Base-by-base conservation (phyloP, 2,888 invertebrate genomes). In the Cacoxenus indagator region DNA sequence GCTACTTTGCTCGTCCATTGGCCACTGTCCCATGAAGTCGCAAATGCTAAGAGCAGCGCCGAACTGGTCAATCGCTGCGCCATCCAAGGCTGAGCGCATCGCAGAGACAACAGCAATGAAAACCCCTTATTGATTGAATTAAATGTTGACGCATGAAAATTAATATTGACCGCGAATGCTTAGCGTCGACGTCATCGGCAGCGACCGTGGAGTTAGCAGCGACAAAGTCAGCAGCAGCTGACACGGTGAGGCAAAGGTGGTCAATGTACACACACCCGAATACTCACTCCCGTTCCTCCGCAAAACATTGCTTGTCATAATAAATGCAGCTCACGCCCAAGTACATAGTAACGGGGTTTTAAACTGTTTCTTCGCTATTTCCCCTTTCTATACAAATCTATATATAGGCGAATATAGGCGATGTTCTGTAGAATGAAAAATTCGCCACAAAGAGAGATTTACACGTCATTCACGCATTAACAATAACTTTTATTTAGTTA, bases 281-380 rank as follows among this genome's bases (percentile, higher is more conserved):
- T 29, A 8, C 24, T 67, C 74, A 73, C 74, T 43, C 22, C 61
- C 61, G 19, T 43, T 24, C 43, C 45, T 62, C 4, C 24, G 43
- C 22, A 17, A 51, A 6, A 76, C 76, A 72, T 76, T 72, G 19
- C 27, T 37, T 57, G 19, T 11, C 27, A 62, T 62, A 6, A 43
- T 65, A 71, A 81, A 82, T 82, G 82, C 84, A 82, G 71, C 74
- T 74, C 83, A 83, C 83, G 84, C 77, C 77, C 76, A 82, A 83
- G 77, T 83, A 81, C 81, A 82, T 84, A 84, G 83, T 82, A 83
- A 78, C 83, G 82, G 76, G 79, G 78, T 78, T 84, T 81, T 79
- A 83, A 83, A 78, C 76, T 67, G 73, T 55, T 22, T n/a, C n/a
- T n/a, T n/a, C n/a, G n/a, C n/a, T n/a, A n/a, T n/a, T n/a, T n/a